Base-by-base conservation (phyloP, 2,113 vertebrate genomes). In the Scomber japonicus region DNA sequence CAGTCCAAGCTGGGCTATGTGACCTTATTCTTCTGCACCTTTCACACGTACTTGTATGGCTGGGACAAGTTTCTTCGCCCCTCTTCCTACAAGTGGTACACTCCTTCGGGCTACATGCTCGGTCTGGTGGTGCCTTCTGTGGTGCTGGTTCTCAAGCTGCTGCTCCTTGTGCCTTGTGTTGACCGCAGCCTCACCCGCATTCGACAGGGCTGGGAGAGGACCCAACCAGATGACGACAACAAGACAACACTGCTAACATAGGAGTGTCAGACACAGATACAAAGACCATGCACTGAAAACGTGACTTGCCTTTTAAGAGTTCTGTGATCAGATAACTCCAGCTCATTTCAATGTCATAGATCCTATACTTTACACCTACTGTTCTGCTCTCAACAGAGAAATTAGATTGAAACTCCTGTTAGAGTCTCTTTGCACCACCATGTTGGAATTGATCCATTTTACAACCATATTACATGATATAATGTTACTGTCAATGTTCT, bases 1-100 rank as follows among this genome's bases (percentile, higher is more conserved):
- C 88, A 99, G 98, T 99, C 97, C 80, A 98, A 97, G 91, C 92
- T 99, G 46, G 98, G 98, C 70, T 96, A 97, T 75, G 57, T 98
- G 71, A 95, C 97, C 0, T 63, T 99, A 88, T 83, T 96, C 82
- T 85, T 98, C 21, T 98, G 97, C 78, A 98, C 97, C 1, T 91
- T 94, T 11, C 98, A 99, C 72, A 94, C 96, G 0, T 65, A 97
- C 75, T 78, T 96, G 53, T 98, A 96, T 0, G 97, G 97, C 3
- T 95, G 96, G 85, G 86, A 94, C 16, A 85, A 3, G 50, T 98
- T 99, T 90, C 92, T 98, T 19, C 21, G 0, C 0, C 27, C 89
- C 0, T 71, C 48, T 0, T 44, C 21, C 0, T 97, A 96, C 73
- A 95, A 78, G 51, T 98, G 97, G 97, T 95, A 81, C 55, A 96